Base-by-base conservation (phyloP, 2,888 invertebrate genomes). In the Tipula lateralis region DNA sequence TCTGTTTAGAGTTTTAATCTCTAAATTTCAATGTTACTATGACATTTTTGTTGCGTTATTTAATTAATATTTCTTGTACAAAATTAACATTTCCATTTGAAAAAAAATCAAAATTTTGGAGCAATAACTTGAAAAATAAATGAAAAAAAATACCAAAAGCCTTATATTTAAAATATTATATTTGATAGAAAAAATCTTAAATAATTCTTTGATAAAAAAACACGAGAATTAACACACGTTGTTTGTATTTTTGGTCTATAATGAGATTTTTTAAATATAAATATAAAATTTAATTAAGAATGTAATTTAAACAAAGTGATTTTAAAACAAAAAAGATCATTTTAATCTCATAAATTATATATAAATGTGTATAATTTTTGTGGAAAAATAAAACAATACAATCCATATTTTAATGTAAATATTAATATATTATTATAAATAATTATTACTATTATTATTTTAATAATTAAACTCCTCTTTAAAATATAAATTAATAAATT, bases 401-500 rank as follows among this genome's bases (percentile, higher is more conserved):
- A 66, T 66, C 66, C 66, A 66, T 66, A 24, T 66, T 24, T 66
- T 66, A 66, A 66, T 66, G 66, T 66, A 66, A 24, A 66, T 66
- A 66, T 66, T 66, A 44, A 44, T 44, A 44, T 44, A 44, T 44
- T 44, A 44, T 39, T 13, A 44, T 44, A 66, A 24, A 66, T 66
- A 24, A 66, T 66, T 66, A 44, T 44, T 39, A 39, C 50, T 19
- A 50, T 50, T 66, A 66, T 66, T 24, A 66, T 66, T 66, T 66
- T 66, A 66, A 66, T 66, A 66, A 66, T 66, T 24, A 66, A 66
- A 66, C 66, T 66, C 66, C 66, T 66, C 66, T 66, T 66, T 66
- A 66, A 66, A 24, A 66, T 24, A 66, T 9, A 66, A 66, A 66
- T 50, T 19, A 50, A 24, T 24, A 24, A 66, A 24, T 66, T 9